Percentiles rank a stretch among this genome's conserved stretches.
Conservation (phyloP, 1,140 invertebrate genomes). For the Charaxes varanes region DNA sequence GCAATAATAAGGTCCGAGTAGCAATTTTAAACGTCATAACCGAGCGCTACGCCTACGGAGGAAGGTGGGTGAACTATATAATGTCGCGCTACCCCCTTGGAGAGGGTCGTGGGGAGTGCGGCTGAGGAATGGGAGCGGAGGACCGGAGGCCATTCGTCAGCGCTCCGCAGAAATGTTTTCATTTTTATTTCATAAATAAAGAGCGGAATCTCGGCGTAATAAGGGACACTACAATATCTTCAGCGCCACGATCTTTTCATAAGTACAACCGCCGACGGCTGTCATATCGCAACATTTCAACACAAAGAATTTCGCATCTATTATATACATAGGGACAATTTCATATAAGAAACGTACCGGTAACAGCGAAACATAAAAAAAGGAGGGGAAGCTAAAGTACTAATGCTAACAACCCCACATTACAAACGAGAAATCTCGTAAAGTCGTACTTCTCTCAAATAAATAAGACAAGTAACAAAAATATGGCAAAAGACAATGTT, state of each 20-base stretch:
- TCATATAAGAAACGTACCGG: no score
- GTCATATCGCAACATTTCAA: no score
- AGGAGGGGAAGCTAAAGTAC: no score
- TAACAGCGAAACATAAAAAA: no score
- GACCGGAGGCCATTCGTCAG: conserved; percentile 53
- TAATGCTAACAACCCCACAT: no score
- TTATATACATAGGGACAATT: no score
- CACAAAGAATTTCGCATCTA: no score
- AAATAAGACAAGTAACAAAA: no score
- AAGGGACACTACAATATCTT: conserved; percentile 32
- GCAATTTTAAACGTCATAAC: conserved; percentile 14
- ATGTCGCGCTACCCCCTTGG: conserved; percentile 23
- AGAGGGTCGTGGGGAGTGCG: conserved; percentile 10
- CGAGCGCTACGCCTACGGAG: conserved; percentile 21
- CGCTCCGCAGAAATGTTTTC: conserved; percentile 64
- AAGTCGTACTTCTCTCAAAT: no score
- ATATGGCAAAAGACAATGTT: no score
- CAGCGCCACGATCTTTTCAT: conserved; percentile 14
- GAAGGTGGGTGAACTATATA: conserved; percentile 38
- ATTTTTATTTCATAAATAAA: conserved; percentile 73
- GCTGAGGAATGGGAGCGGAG: conserved; percentile 6
- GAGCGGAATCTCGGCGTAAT: conserved; percentile 56
- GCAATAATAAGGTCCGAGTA: conserved; percentile 7
- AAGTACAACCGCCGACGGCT: neutral
- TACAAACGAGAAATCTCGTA: no score